These are phyloP conservation scores for Eueremaeus valkanovi DNA, from an alignment of 2,888 invertebrate genomes.

Conservation along the genomic window DNA sequence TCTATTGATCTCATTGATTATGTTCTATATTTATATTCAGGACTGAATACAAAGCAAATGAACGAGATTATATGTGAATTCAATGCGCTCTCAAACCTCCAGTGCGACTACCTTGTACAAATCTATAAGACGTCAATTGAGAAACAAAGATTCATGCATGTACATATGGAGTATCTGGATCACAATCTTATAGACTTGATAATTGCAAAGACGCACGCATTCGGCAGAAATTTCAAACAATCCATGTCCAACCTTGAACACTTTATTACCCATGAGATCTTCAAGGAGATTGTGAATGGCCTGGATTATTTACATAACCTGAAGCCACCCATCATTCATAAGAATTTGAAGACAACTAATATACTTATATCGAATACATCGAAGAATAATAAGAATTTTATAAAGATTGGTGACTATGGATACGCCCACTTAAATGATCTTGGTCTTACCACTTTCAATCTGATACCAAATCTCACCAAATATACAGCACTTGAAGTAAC, in stretches of 20 bases:
- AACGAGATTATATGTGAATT: neutral
- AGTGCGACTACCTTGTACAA: too few relatives aligned
- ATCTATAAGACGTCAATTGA: neutral
- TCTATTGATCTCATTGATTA: neutral
- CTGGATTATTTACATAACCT: neutral
- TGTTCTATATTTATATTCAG: neutral
- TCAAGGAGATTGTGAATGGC: neutral
- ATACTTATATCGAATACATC: neutral
- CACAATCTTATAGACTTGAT: neutral
- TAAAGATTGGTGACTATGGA: neutral
- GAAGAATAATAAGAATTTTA: neutral
- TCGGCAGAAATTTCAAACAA: neutral
- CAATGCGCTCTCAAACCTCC: too few relatives aligned
- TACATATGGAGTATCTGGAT: neutral
- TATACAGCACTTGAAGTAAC: neutral
- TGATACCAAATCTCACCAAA: neutral
- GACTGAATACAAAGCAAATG: neutral
- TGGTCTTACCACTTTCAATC: neutral
- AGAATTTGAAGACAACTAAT: neutral
- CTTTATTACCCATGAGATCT: neutral
- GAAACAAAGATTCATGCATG: neutral
- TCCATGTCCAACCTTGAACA: neutral
- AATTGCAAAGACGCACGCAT: neutral
- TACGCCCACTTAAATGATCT: neutral
- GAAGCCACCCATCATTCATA: neutral